A percentile compares a stretch with the other conserved stretches of the same genome.
phyloP scores from a whole-genome alignment of 2,797 vertebrate genomes.

The Spinus olivaceus region DNA sequence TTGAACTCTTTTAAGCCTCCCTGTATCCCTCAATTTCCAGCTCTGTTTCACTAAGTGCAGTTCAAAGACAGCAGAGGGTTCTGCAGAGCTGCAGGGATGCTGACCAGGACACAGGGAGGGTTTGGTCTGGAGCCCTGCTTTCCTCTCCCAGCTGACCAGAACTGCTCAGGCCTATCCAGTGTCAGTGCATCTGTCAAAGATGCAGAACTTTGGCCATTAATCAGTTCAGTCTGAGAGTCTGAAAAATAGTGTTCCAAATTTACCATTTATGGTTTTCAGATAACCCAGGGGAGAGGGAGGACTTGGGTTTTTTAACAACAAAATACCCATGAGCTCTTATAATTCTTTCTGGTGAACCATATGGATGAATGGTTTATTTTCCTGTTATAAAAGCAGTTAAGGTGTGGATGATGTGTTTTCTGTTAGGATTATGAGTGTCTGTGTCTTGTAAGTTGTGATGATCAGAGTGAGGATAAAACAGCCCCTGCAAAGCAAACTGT shows the following conservation, averaged over 20 bases:
- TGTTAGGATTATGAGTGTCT: not conserved
- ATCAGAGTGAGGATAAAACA: not conserved
- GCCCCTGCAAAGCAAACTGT: not conserved
- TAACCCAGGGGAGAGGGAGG: not conserved
- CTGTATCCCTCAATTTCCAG: not conserved
- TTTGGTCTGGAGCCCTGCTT: not conserved
- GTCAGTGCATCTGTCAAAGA: too few species aligned
- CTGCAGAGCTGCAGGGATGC: not conserved
- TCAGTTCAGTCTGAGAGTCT: not conserved
- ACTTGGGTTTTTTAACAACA: not conserved
- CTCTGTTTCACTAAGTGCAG: not conserved
- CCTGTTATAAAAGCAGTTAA: not conserved
- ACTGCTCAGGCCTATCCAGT: rapidly evolving
- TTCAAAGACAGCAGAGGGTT: not conserved
- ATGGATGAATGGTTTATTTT: not conserved
- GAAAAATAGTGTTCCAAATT: not conserved
- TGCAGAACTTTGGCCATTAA: not conserved
- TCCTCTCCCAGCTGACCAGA: not conserved
- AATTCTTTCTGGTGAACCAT: not conserved
- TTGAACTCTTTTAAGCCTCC: not conserved
- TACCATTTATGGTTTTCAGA: not conserved
- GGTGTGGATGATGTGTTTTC: not conserved
- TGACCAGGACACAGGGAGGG: not conserved
- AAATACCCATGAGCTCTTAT: rapidly evolving
- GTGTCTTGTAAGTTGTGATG: not conserved